Percentiles rank a stretch among this genome's conserved stretches.
Conservation (phyloP, 1,140 invertebrate genomes). For the Lanistes nyassanus region DNA sequence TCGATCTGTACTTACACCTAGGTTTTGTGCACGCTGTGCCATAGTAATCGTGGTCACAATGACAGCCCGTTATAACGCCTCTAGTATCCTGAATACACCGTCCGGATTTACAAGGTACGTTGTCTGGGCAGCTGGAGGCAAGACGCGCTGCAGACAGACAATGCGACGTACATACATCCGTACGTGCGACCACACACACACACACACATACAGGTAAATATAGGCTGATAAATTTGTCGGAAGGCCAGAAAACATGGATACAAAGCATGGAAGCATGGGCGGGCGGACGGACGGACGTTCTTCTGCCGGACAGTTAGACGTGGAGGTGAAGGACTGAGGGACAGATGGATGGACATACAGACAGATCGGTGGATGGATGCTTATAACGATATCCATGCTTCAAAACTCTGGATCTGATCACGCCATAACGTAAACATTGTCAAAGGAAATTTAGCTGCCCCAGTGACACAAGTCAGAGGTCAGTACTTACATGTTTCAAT, state of each 20-base stretch:
- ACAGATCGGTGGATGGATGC: too few relatives aligned
- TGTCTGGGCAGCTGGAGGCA: background rate
- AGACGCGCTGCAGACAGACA: constrained; percentile 7
- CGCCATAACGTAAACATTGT: too few relatives aligned
- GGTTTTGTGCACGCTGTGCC: constrained; percentile 18
- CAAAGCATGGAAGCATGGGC: background rate
- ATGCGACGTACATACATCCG: constrained; percentile 1
- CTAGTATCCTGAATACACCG: constrained; percentile 11
- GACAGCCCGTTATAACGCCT: constrained; percentile 10
- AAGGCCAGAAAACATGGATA: background rate
- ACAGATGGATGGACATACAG: background rate
- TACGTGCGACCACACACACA: too few relatives aligned
- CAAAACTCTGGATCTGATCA: too few relatives aligned
- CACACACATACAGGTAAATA: background rate
- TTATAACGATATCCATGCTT: too few relatives aligned
- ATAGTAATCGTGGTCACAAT: constrained; percentile 24
- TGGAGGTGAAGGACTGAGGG: too few relatives aligned
- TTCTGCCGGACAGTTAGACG: background rate
- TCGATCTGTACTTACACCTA: background rate
- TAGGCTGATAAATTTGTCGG: background rate
- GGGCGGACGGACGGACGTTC: background rate
- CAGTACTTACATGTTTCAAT: constrained; percentile 5
- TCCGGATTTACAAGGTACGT: background rate
- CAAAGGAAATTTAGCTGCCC: too few relatives aligned
- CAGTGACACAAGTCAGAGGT: too few relatives aligned